These are phyloP conservation scores for Ceramica pisi DNA, from an alignment of 2,888 invertebrate species.

Conservation along the genomic window DNA sequence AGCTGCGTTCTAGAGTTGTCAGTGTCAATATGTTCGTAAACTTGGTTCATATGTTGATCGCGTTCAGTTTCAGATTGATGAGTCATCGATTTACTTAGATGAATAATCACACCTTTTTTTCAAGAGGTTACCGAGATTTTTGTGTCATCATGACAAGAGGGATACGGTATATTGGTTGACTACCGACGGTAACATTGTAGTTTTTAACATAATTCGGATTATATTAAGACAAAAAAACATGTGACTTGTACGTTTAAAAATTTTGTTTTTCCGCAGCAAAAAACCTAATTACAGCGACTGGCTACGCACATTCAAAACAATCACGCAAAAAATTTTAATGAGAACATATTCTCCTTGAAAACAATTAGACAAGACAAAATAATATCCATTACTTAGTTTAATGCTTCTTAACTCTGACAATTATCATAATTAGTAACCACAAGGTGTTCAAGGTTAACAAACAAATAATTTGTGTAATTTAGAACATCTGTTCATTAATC, in stretches of 20 bases:
- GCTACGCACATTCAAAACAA: not conserved
- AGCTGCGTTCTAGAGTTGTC: no score
- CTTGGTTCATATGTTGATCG: no score
- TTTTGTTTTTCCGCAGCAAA: not conserved
- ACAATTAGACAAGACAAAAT: conserved; percentile 33
- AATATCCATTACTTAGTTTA: conserved; percentile 30
- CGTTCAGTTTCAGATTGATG: no score
- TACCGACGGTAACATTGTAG: not conserved
- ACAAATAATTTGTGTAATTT: conserved; percentile 41
- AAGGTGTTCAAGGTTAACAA: conserved; percentile 50
- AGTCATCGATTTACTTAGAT: not conserved
- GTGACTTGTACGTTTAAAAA: not conserved
- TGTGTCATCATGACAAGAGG: not conserved
- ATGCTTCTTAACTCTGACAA: conserved; percentile 33
- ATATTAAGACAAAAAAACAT: conserved; percentile 15
- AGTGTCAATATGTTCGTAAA: no score
- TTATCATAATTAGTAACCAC: conserved; percentile 52
- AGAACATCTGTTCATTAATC: conserved; percentile 44
- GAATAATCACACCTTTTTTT: conserved; percentile 6
- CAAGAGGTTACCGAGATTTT: not conserved
- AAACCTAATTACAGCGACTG: not conserved
- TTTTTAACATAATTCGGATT: not conserved
- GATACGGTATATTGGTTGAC: not conserved
- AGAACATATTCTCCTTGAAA: conserved; percentile 48
- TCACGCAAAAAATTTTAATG: conserved; percentile 3